Percentiles rank a stretch among this genome's conserved stretches.
These are phyloP conservation scores for Neofelis nebulosa DNA, from an alignment of 2,113 vertebrate genomes.

Conservation along the genomic window DNA sequence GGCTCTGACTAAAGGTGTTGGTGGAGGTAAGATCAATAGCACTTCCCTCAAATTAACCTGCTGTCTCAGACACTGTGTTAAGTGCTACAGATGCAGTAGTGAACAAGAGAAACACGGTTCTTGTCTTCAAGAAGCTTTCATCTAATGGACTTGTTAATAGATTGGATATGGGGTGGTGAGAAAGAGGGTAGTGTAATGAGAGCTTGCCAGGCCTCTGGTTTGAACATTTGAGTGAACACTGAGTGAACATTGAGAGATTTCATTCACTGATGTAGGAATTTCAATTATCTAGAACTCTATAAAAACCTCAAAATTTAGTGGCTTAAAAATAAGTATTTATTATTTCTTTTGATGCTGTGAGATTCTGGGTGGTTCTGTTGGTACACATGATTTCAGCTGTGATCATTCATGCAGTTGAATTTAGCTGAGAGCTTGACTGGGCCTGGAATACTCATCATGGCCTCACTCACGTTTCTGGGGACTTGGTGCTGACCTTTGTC, in stretches of 20 bases:
- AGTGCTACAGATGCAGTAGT: neutral
- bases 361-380: neutral
- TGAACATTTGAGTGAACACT: neutral
- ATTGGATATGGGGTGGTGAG: neutral
- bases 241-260: neutral
- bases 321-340: neutral
- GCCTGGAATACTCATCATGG: neutral
- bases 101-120: neutral
- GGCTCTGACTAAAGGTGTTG: neutral
- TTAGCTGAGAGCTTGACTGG: neutral
- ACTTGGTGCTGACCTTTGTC: neutral
- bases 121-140: neutral
- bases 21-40: neutral
- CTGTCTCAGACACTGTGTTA: neutral
- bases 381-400: neutral
- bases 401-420: neutral
- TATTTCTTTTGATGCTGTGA: neutral
- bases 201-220: neutral
- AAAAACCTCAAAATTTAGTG: neutral
- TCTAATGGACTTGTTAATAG: neutral
- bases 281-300: neutral
- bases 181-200: neutral
- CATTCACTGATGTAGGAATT: neutral
- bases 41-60: conserved; percentile 11
- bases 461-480: neutral